Evolutionary conservation across 2,113 vertebrate species (phyloP).

Genomic region (Sarotherodon lohbergeri): DNA sequence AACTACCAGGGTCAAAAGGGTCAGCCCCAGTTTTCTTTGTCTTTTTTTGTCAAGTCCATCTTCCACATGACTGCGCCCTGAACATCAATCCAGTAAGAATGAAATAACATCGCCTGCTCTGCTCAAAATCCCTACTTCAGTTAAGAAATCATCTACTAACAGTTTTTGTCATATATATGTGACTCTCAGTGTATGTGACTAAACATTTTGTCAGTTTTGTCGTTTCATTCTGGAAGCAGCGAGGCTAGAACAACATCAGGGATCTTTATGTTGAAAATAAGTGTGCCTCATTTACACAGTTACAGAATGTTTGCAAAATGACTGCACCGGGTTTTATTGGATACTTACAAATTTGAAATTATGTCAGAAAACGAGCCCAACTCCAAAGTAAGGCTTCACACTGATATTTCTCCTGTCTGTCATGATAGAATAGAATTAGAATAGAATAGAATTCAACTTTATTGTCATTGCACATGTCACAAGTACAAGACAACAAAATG

Average conservation of each 20-base stretch:
- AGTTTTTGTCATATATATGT: not conserved
- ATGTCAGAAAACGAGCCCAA: not conserved
- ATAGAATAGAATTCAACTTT: not conserved
- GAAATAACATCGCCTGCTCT: not conserved
- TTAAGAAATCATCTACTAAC: not conserved
- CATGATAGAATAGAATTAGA: not conserved
- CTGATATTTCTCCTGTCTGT: not conserved
- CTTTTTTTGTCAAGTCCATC: not conserved
- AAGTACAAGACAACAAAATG: not conserved
- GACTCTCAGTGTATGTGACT: not conserved
- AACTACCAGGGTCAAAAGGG: not conserved
- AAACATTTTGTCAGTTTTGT: not conserved
- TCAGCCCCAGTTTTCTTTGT: not conserved
- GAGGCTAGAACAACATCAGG: not conserved
- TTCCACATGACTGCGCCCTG: accelerated
- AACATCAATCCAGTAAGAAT: not conserved
- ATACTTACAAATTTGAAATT: not conserved
- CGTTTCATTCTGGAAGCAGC: not conserved
- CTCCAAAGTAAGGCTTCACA: not conserved
- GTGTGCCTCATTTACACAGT: not conserved
- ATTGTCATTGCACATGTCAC: not conserved
- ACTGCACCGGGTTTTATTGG: not conserved
- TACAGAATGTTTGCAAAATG: not conserved
- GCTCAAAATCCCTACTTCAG: not conserved
- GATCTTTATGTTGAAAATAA: not conserved